These are phyloP conservation scores for Theropithecus gelada DNA, from an alignment of 2,113 vertebrate genomes.

Conservation along the genomic window DNA sequence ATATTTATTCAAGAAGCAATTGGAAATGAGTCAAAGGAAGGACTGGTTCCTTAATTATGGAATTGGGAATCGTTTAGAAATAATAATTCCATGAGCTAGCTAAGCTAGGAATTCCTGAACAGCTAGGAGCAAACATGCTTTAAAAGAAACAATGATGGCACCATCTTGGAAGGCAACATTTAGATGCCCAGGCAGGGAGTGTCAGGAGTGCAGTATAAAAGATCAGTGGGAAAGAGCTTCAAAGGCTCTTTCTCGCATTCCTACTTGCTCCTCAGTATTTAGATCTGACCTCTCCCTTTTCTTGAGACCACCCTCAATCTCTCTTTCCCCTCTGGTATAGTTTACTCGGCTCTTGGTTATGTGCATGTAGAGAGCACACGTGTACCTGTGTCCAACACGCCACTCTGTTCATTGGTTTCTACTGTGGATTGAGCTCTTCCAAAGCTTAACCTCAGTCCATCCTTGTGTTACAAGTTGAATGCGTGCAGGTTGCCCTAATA, in stretches of 20 bases:
- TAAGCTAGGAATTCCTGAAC: background rate
- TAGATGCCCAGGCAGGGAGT: background rate
- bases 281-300: background rate
- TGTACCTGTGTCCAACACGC: rapidly evolving
- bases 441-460: background rate
- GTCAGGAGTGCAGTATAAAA: background rate
- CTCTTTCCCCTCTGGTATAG: rapidly evolving
- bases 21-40: slow-evolving; percentile 19
- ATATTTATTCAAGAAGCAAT: slow-evolving; percentile 27
- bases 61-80: background rate
- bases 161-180: background rate
- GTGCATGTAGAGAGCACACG: background rate
- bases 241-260: background rate
- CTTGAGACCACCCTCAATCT: background rate
- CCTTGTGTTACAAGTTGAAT: background rate
- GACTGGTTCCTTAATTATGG: background rate
- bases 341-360: background rate
- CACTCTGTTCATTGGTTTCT: background rate
- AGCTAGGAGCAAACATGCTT: background rate
- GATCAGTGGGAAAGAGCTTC: background rate
- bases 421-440: background rate
- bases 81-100: background rate
- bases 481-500: background rate
- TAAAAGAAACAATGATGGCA: background rate
- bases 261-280: background rate